A percentile compares a stretch with the other conserved stretches of the same genome.
Evolutionary conservation across 2,888 invertebrate species (phyloP).

Genomic region (Pantelozetes paolii): DNA sequence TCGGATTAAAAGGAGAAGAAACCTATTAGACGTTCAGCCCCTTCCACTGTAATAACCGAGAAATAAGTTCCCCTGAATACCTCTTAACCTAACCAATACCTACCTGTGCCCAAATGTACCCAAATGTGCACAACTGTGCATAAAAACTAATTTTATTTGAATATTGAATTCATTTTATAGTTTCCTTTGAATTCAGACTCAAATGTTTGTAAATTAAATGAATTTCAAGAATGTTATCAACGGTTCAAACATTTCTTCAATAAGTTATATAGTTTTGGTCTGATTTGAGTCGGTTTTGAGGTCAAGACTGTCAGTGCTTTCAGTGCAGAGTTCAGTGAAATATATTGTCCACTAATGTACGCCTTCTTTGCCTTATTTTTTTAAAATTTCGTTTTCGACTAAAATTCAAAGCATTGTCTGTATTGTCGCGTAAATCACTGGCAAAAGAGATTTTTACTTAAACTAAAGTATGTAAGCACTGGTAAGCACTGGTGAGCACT

Average conservation of each 20-base stretch:
- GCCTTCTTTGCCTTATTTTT: constrained; percentile 10
- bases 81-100: not conserved
- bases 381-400: not conserved
- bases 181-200: too few species aligned
- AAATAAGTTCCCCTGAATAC: not conserved
- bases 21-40: not conserved
- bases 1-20: constrained; percentile 8
- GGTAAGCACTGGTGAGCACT: constrained; percentile 19
- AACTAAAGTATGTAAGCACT: too few species aligned
- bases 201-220: too few species aligned
- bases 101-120: too few species aligned
- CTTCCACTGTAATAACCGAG: not conserved
- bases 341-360: constrained; percentile 11
- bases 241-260: too few species aligned
- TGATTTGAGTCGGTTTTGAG: too few species aligned
- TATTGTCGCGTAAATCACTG: constrained; percentile 30
- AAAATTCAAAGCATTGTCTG: constrained; percentile 26
- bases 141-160: too few species aligned
- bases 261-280: too few species aligned
- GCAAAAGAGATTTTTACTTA: constrained; percentile 10
- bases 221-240: too few species aligned
- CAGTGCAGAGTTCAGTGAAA: not conserved
- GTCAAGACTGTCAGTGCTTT: too few species aligned
- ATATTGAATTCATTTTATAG: too few species aligned
- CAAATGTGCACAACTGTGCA: too few species aligned